A percentile compares a stretch with the other conserved stretches of the same genome.
Conservation (phyloP, 2,888 invertebrate genomes). For the Brenthis hecate region DNA sequence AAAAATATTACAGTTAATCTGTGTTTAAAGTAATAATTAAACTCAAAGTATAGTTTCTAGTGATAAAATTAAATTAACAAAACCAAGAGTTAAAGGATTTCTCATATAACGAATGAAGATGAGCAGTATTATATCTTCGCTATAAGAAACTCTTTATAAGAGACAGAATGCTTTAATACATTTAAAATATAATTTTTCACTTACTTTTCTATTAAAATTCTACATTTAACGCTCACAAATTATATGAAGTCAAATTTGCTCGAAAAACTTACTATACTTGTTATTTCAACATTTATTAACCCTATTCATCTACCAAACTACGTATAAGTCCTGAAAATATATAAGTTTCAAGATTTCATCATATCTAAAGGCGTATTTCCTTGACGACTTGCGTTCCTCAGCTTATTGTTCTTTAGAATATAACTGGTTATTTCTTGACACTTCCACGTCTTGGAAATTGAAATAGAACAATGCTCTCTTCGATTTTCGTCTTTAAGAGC, state of each 20-base stretch:
- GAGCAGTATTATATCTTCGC: conserved; percentile 5
- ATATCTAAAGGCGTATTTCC: conserved; percentile 12
- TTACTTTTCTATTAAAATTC: conserved; percentile 33
- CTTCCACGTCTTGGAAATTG: conserved; percentile 34
- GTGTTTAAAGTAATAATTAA: too few relatives aligned
- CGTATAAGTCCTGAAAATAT: conserved; percentile 26
- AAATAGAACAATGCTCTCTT: conserved; percentile 30
- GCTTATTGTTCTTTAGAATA: conserved; percentile 39
- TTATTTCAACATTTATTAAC: conserved; percentile 45
- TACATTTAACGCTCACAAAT: conserved; percentile 39
- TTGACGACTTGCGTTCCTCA: conserved; percentile 27
- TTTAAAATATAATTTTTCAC: conserved; percentile 31
- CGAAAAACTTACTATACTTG: conserved; percentile 38
- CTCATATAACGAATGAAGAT: background rate
- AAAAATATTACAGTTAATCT: too few relatives aligned
- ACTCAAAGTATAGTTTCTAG: background rate
- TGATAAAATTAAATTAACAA: background rate
- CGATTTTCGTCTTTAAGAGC: conserved; percentile 22
- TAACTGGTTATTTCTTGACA: conserved; percentile 35
- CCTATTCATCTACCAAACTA: conserved; percentile 35
- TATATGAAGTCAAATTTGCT: conserved; percentile 39
- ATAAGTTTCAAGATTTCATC: conserved; percentile 28
- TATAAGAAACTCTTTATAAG: background rate
- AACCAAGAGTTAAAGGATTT: background rate
- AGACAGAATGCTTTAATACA: conserved; percentile 16